These are phyloP conservation scores for Corydoras maculifer DNA, from an alignment of 2,113 vertebrate species.

Conservation along the genomic window DNA sequence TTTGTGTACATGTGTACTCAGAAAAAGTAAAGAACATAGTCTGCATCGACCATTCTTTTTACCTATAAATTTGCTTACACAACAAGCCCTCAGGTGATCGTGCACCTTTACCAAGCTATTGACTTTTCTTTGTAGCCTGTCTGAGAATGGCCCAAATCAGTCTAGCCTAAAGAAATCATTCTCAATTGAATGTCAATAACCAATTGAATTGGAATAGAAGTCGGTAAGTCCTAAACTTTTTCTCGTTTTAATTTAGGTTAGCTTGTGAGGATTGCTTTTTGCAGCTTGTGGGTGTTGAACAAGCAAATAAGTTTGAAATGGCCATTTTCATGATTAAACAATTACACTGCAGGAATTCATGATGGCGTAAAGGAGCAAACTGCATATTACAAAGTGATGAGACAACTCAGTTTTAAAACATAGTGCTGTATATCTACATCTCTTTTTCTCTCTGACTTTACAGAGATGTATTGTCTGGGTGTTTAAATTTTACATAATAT, in stretches of 20 bases:
- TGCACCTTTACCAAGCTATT: conserved; percentile 35
- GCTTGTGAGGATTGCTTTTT: neutral
- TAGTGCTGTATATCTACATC: too few relatives aligned
- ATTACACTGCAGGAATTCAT: neutral
- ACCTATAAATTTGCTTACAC: conserved; percentile 14
- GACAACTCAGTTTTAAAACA: too few relatives aligned
- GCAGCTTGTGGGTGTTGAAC: neutral
- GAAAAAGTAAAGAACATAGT: neutral
- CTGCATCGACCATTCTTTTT: neutral
- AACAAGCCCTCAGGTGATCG: conserved; percentile 27
- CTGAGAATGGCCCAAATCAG: conserved; percentile 25
- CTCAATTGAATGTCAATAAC: conserved; percentile 32
- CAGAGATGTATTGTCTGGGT: too few relatives aligned
- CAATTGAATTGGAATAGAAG: conserved; percentile 1
- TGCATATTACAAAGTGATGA: neutral
- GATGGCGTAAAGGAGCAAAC: neutral
- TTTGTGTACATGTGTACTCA: neutral
- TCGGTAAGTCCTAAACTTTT: neutral
- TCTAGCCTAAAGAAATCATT: conserved; percentile 26
- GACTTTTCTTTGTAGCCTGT: conserved; percentile 36
- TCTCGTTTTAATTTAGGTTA: neutral
- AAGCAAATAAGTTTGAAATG: neutral
- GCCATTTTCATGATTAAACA: neutral
- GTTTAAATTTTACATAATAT: too few relatives aligned
- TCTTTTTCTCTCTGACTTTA: too few relatives aligned